These are phyloP conservation scores for Lemur catta DNA, from an alignment of 2,797 vertebrate species.

Conservation along the genomic window DNA sequence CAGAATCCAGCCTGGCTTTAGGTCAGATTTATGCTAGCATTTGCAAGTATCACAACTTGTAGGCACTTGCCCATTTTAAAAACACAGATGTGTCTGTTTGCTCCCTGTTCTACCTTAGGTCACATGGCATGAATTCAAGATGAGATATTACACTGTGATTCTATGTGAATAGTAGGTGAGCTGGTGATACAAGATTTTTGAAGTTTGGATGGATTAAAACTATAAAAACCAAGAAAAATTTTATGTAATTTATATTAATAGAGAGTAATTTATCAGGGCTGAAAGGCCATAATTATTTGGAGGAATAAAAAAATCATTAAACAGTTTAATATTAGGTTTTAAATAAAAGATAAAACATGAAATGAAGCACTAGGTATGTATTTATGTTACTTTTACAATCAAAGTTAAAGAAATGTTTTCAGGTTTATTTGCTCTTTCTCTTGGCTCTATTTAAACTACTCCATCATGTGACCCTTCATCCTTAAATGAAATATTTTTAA, in stretches of 20 bases:
- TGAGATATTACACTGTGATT: neutral
- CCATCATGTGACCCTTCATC: neutral
- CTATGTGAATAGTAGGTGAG: conserved; percentile 9
- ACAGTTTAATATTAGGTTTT: neutral
- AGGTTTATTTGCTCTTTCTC: neutral
- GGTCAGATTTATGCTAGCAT: neutral
- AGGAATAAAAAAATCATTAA: neutral
- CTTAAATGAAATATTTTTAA: neutral
- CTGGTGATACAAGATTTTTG: conserved; percentile 27
- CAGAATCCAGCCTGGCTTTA: conserved; percentile 4
- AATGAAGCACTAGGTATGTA: neutral
- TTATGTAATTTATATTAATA: neutral
- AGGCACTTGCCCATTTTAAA: conserved; percentile 43
- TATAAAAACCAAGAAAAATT: conserved; percentile 1
- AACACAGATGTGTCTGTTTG: neutral
- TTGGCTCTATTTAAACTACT: neutral
- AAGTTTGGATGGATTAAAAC: conserved; percentile 30
- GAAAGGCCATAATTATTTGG: neutral
- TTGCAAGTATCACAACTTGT: conserved; percentile 13
- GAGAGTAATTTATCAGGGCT: neutral
- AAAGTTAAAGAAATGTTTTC: neutral
- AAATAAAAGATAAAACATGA: neutral
- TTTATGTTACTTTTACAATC: neutral
- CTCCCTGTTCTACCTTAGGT: neutral
- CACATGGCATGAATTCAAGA: conserved; percentile 41